Base-by-base conservation (phyloP, 92 coral and sea anemone genomes). In the Phenganax subtilis region DNA sequence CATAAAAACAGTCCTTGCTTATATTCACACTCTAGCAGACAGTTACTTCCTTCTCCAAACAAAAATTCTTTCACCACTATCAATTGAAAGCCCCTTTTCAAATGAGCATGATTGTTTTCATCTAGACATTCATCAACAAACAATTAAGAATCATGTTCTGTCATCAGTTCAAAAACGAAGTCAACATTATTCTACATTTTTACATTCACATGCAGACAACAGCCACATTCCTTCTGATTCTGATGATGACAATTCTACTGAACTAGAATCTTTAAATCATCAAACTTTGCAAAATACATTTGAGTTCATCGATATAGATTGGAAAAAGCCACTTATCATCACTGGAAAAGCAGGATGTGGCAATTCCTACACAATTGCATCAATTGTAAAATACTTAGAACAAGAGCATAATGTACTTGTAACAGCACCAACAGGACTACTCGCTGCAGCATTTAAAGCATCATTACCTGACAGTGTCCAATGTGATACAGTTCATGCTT, bases 361-460 rank as follows among this genome's bases (percentile, higher is more conserved):
- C 12, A 85, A 85, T 59, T 78, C 85, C 55, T 66, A 65, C 60
- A 67, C 84, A 0, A 61, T 80, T 0, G 16, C 66, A 30, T 72
- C 75, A 4, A 78, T 75, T 69, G 81, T 85, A 51, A 44, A 17
- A 16, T 15, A 53, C 54, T 31, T 29, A 20, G 31, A 80, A 2
- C 15, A 9, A 54, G 81, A 62, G 6, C 6, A n/a, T 20, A 83
- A 75, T 7, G 57, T 86, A 0, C 67, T 86, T 7, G 88, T 86
- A n/a, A n/a, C n/a, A 30, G 75, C 88, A 12, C 88, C 88, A 31
- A 86, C 88, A 2, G 88, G 88, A 0, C 76, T 81, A 11, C 54
- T 86, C 52, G 83, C 73, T 62, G 11, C 71, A 64, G 17, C 71
- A 70, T 56, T 29, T 51, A 30, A 67, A 44, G 9, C 57, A 9